A percentile compares a stretch with the other conserved stretches of the same genome.
These are phyloP conservation scores for Falcaria lacertinaria DNA, from an alignment of 2,888 invertebrate species.

Conservation along the genomic window DNA sequence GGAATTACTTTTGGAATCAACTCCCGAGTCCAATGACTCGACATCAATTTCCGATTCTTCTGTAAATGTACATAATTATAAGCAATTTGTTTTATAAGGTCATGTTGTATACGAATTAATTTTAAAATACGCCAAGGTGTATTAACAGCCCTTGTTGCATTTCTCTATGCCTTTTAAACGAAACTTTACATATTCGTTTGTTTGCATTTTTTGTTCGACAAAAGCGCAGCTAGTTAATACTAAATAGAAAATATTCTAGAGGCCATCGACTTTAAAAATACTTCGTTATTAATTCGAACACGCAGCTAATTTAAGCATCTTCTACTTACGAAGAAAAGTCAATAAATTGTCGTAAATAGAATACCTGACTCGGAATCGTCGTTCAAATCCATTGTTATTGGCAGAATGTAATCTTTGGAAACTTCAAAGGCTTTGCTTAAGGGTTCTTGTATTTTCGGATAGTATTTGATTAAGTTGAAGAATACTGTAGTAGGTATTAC, in stretches of 20 bases:
- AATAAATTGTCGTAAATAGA: not conserved
- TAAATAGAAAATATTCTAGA: too few relatives aligned
- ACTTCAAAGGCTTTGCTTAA: constrained; percentile 59
- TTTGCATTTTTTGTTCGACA: too few relatives aligned
- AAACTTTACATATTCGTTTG: too few relatives aligned
- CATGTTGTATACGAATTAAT: not conserved
- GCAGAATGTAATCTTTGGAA: constrained; percentile 67
- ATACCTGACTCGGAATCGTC: constrained; percentile 53
- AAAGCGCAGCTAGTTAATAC: too few relatives aligned
- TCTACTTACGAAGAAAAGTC: too few relatives aligned
- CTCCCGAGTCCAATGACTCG: constrained; percentile 44
- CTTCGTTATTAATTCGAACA: too few relatives aligned
- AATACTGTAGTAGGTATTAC: constrained; percentile 65
- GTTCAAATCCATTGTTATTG: constrained; percentile 52
- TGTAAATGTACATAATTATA: constrained; percentile 17
- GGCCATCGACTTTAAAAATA: too few relatives aligned
- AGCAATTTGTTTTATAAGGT: not conserved
- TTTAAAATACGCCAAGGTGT: too few relatives aligned
- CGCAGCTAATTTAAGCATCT: too few relatives aligned
- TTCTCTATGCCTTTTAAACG: too few relatives aligned
- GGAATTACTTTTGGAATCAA: constrained; percentile 51
- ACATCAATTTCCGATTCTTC: constrained; percentile 46
- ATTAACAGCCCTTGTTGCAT: too few relatives aligned
- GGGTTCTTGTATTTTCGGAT: constrained; percentile 66
- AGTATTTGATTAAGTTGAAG: constrained; percentile 64